These are phyloP conservation scores for Esperia sulphurella DNA, from an alignment of 2,888 invertebrate genomes.

Conservation along the genomic window DNA sequence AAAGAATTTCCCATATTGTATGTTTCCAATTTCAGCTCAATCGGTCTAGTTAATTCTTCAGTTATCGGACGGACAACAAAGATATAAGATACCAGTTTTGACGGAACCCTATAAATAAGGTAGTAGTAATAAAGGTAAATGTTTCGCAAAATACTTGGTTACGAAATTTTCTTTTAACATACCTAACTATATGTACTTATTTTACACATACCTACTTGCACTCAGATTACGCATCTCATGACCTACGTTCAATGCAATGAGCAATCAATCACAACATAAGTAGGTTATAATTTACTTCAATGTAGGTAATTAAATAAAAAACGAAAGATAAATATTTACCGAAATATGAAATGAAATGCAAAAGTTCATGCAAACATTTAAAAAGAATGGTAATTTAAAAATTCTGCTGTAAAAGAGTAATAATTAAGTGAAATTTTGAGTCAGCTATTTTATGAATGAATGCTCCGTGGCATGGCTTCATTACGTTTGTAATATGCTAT, in stretches of 20 bases:
- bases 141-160: not conserved
- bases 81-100: too few relatives aligned
- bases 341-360: constrained; percentile 4
- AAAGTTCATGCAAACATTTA: constrained; percentile 12
- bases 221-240: constrained; percentile 1
- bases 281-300: constrained; percentile 31
- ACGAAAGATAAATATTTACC: constrained; percentile 16
- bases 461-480: constrained; percentile 31
- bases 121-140: too few relatives aligned
- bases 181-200: not conserved
- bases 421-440: constrained; percentile 16
- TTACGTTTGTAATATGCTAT: constrained; percentile 30
- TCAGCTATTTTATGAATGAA: constrained; percentile 1
- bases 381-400: constrained; percentile 16
- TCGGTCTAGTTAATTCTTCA: too few relatives aligned
- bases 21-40: too few relatives aligned
- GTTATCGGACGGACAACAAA: too few relatives aligned
- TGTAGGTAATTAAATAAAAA: constrained; percentile 18
- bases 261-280: constrained; percentile 27
- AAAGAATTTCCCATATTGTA: too few relatives aligned
- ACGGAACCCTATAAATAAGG: too few relatives aligned
- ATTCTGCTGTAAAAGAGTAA: constrained; percentile 14
- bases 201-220: not conserved
- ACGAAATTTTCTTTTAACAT: not conserved
- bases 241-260: not conserved